These are phyloP conservation scores for Scylla paramamosain DNA, from an alignment of 1,140 invertebrate species.

Conservation along the genomic window DNA sequence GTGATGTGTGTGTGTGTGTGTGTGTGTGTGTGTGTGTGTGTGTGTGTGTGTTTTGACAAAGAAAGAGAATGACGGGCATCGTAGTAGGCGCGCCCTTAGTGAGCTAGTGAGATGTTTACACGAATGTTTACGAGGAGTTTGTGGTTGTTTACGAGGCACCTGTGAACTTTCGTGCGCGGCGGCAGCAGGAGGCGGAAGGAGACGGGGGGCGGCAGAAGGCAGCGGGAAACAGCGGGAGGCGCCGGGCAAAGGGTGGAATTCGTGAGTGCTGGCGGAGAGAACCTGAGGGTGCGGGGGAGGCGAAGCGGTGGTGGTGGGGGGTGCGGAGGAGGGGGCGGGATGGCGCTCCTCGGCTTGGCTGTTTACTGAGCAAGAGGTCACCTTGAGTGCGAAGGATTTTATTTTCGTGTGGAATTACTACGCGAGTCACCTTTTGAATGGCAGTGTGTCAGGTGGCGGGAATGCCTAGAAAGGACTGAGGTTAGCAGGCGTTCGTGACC, in stretches of 20 bases:
- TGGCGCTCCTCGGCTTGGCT: not conserved
- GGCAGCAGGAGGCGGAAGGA: not conserved
- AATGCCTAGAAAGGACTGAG: not conserved
- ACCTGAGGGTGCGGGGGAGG: not conserved
- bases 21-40: not conserved
- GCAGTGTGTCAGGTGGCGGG: not conserved
- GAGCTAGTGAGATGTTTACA: not conserved
- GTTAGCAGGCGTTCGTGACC: not conserved
- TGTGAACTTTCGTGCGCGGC: not conserved
- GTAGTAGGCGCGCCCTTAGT: not conserved
- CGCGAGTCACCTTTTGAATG: not conserved
- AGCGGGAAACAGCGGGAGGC: too few relatives aligned
- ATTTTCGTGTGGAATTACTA: not conserved
- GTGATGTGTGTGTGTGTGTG: not conserved
- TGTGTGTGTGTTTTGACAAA: not conserved
- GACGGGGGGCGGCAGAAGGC: not conserved
- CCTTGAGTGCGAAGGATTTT: not conserved
- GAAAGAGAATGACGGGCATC: conserved; percentile 11
- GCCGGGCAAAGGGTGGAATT: too few relatives aligned
- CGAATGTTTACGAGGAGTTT: conserved; percentile 13
- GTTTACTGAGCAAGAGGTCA: not conserved
- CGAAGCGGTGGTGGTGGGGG: not conserved
- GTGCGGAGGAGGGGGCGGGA: too few relatives aligned
- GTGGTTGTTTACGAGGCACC: conserved; percentile 13
- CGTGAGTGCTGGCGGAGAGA: not conserved